phyloP scores from a whole-genome alignment of 1,140 invertebrate species.

The Drosophila subpulchrella region DNA sequence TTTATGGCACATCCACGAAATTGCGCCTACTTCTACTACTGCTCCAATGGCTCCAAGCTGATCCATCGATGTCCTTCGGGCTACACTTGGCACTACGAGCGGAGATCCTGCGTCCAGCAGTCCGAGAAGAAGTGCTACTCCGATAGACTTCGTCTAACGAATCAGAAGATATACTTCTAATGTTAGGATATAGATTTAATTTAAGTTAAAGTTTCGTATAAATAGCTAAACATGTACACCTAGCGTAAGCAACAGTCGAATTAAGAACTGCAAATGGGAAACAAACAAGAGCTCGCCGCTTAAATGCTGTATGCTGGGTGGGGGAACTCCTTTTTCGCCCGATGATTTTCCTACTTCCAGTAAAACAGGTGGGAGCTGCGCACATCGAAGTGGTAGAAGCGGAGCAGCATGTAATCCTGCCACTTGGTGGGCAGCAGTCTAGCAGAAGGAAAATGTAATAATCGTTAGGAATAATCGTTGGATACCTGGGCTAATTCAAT shows the following conservation, averaged over 20 bases:
- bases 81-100: conserved; percentile 60
- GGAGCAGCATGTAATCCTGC: conserved; percentile 80
- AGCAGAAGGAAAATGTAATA: conserved; percentile 1
- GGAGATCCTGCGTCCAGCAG: conserved; percentile 45
- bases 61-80: conserved; percentile 52
- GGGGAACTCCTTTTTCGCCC: neutral
- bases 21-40: conserved; percentile 66
- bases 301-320: conserved; percentile 23
- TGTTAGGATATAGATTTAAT: conserved; percentile 46
- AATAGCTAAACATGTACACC: conserved; percentile 55
- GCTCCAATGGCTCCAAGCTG: conserved; percentile 54
- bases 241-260: conserved; percentile 44
- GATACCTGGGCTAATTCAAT: conserved; percentile 21
- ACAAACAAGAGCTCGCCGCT: conserved; percentile 23
- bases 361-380: conserved; percentile 77
- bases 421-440: conserved; percentile 79
- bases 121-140: conserved; percentile 34
- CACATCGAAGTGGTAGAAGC: conserved; percentile 77
- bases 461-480: conserved; percentile 11
- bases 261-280: conserved; percentile 49
- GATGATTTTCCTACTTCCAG: conserved; percentile 56
- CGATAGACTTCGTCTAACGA: neutral
- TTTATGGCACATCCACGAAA: conserved; percentile 54
- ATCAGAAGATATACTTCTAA: neutral
- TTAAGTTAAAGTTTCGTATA: conserved; percentile 55